These are phyloP conservation scores for Hypolimnas misippus DNA, from an alignment of 2,888 invertebrate genomes.

Conservation along the genomic window DNA sequence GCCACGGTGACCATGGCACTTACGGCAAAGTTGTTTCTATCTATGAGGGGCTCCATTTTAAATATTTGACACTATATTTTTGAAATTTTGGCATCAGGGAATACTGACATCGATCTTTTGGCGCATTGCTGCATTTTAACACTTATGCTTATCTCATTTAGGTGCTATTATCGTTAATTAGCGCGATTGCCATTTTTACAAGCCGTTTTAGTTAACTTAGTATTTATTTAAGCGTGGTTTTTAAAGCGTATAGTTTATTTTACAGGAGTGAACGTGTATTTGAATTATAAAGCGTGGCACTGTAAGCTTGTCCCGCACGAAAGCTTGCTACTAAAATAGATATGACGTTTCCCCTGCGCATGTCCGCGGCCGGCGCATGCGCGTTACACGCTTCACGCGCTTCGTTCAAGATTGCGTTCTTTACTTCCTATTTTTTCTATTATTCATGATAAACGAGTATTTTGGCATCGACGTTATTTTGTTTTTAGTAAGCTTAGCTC, in stretches of 20 bases:
- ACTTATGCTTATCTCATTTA: conserved; percentile 44
- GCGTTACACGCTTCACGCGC: conserved; percentile 40
- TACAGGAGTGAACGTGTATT: conserved; percentile 38
- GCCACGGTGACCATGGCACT: conserved; percentile 93
- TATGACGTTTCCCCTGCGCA: conserved; percentile 69
- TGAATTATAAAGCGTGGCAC: conserved; percentile 46
- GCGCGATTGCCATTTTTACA: conserved; percentile 36
- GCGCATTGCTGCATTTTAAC: conserved; percentile 71
- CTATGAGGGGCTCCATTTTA: conserved; percentile 89
- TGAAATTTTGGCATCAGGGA: conserved; percentile 63
- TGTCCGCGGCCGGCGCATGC: conserved; percentile 66
- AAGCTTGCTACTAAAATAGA: conserved; percentile 76
- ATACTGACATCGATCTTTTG: conserved; percentile 60
- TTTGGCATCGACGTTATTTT: background rate
- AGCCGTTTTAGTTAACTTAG: conserved; percentile 39
- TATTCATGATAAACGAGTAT: background rate
- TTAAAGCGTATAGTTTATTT: conserved; percentile 32
- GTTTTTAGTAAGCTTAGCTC: background rate
- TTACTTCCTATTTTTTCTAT: conserved; percentile 17
- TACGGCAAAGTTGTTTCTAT: conserved; percentile 93
- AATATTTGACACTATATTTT: conserved; percentile 61
- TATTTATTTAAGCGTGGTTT: conserved; percentile 45
- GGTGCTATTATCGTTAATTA: conserved; percentile 33
- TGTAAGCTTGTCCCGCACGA: conserved; percentile 50
- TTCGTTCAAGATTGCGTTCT: conserved; percentile 16